Percentiles rank a stretch among this genome's conserved stretches.
Conservation (phyloP, 92 coral and sea anemone species). For the Paragorgia papillata region DNA sequence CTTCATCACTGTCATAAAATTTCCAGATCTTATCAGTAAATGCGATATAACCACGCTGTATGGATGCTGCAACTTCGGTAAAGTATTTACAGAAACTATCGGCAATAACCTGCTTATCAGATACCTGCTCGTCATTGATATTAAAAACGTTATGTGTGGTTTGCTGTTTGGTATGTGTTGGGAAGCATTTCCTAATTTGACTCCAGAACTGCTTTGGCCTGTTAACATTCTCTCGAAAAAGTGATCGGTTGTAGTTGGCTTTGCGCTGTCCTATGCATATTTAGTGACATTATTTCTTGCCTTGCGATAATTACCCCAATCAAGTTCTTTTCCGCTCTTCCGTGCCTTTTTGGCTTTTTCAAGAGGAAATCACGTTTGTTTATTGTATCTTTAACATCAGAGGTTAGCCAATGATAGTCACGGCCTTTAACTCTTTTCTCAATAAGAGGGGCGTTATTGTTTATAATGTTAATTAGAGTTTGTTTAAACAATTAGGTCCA, state of each 20-base stretch:
- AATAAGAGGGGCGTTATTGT: too few relatives aligned
- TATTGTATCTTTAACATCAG: too few relatives aligned
- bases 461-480: too few relatives aligned
- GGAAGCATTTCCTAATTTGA: neutral
- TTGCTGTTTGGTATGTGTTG: neutral
- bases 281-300: neutral
- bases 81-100: neutral
- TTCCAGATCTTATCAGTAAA: neutral
- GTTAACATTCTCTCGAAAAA: neutral
- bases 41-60: neutral
- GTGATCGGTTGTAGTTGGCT: neutral
- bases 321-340: neutral
- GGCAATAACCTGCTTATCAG: neutral
- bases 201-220: neutral
- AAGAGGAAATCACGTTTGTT: too few relatives aligned
- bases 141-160: neutral
- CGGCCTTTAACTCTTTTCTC: too few relatives aligned
- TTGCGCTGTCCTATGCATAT: neutral
- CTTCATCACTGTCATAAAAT: neutral
- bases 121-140: neutral
- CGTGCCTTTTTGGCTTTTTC: conserved; percentile 3
- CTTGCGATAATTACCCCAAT: neutral
- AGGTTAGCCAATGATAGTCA: too few relatives aligned
- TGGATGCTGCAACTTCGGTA: neutral
- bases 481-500: too few relatives aligned